phyloP scores from a whole-genome alignment of 2,113 vertebrate genomes.

The Hydrochoerus hydrochaeris region DNA sequence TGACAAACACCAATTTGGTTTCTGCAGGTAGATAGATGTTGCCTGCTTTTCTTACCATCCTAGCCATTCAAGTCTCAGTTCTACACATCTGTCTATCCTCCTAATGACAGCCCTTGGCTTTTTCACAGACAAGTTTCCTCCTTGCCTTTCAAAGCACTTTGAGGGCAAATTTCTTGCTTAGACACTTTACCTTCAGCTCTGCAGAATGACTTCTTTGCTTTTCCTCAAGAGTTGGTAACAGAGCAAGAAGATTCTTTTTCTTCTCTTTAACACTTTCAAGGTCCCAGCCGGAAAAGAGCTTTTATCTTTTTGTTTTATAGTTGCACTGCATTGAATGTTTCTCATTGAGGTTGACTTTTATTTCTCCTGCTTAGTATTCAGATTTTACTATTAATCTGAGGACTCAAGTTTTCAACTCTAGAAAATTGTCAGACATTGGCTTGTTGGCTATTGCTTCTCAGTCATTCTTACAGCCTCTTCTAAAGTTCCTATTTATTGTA shows the following conservation, averaged over 20 bases:
- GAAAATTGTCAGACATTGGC: not conserved
- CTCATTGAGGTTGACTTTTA: not conserved
- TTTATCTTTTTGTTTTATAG: not conserved
- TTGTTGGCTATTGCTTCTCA: not conserved
- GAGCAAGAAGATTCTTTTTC: not conserved
- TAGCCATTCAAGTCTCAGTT: not conserved
- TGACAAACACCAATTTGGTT: not conserved
- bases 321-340: not conserved
- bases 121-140: not conserved
- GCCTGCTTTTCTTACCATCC: not conserved
- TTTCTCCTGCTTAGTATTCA: not conserved
- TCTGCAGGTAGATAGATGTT: not conserved
- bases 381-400: not conserved
- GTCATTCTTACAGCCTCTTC: not conserved
- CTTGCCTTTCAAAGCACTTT: not conserved
- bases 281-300: not conserved
- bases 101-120: not conserved
- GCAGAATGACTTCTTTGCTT: not conserved
- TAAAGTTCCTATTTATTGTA: not conserved
- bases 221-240: not conserved
- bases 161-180: not conserved
- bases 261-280: not conserved
- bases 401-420: not conserved
- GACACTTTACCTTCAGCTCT: not conserved
- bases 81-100: not conserved